Evolutionary conservation across 1,140 invertebrate genomes (phyloP), one percentile per base, ranked within the genome.

Genomic region (Stegodyphus dumicola): DNA sequence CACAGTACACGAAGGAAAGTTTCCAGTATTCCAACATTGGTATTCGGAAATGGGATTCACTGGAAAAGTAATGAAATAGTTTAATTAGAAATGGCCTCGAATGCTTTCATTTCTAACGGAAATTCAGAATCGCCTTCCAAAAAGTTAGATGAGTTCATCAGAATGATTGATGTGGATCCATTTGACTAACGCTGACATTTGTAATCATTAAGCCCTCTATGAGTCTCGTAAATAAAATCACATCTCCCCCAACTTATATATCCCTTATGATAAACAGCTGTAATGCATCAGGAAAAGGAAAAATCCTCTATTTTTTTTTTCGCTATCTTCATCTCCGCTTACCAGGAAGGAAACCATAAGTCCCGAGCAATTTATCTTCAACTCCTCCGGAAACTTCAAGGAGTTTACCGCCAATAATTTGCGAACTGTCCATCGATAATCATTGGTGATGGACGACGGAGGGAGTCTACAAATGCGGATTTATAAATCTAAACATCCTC

Each of bases 401-500:
- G 77, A 78, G 77, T 78, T 78, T 78, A 78, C 77, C 77, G 66
- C 51, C 64, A 78, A 78, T 78, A 78, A 78, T 78, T 78, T 78
- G 77, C 77, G 77, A 78, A 64, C 77, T 78, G 77, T 66, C 77
- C 67, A 53, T 78, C 65, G 49, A 15, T 78, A 78, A 78, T 78
- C 77, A 78, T 69, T 54, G 77, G 65, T 78, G 77, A 78, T 78
- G 56, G 77, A 78, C 60, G 77, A 69, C 9, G 17, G n/a, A 67
- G n/a, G 66, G 15, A 64, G 49, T 60, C 53, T 78, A 15, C 17
- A 52, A 69, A n/a, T 69, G n/a, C 49, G 33, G 65, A 78, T 78
- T 78, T 78, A 78, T 69, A 78, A 78, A 69, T 78, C 77, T 60
- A 69, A 67, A 13, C 70, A 49, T 51, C 70, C 49, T 71, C 48